phyloP scores from a whole-genome alignment of 2,113 vertebrate genomes.

The Nesogale talazaci region DNA sequence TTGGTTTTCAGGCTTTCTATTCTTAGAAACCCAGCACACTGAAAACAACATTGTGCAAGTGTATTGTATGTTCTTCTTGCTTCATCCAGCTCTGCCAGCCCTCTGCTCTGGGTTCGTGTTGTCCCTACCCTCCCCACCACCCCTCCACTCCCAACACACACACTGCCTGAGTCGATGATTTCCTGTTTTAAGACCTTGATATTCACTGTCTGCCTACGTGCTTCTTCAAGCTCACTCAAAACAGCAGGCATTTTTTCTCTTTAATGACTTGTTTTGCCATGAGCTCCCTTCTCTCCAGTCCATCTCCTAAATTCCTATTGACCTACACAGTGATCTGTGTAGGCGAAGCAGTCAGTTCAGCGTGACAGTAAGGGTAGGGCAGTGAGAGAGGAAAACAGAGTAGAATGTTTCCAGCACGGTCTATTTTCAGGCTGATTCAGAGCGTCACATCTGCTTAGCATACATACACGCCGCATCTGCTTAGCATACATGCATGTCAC shows the following conservation, averaged over 20 bases:
- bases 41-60: background rate
- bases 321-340: too few relatives aligned
- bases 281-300: background rate
- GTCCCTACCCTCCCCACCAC: background rate
- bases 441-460: background rate
- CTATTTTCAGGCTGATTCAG: background rate
- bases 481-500: too few relatives aligned
- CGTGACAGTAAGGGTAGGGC: background rate
- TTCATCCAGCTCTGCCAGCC: background rate
- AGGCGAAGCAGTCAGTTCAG: too few relatives aligned
- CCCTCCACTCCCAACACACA: too few relatives aligned
- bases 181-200: background rate
- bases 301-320: background rate
- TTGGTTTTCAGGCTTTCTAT: background rate
- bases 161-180: background rate
- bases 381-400: too few relatives aligned
- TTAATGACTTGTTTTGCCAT: background rate
- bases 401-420: too few relatives aligned
- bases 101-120: background rate
- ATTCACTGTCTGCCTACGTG: background rate
- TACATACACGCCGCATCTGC: too few relatives aligned
- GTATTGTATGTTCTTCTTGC: background rate
- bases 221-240: background rate
- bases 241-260: background rate
- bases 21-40: background rate